Base-by-base conservation (phyloP, 2,113 vertebrate genomes). In the Ceuthmochares aereus region DNA sequence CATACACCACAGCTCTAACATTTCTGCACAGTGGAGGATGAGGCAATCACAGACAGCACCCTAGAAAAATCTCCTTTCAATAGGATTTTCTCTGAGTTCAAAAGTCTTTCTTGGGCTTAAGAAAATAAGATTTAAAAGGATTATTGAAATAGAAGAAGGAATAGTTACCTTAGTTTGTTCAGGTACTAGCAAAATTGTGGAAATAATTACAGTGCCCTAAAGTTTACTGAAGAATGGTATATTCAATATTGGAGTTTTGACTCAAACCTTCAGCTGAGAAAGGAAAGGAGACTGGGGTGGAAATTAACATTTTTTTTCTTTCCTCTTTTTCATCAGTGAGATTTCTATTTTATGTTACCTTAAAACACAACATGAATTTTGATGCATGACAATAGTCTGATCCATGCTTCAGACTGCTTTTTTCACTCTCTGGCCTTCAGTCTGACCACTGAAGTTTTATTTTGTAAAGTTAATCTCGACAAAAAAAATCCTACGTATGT, bases 101-200 rank as follows among this genome's bases (percentile, higher is more conserved):
- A 25, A 88, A 75, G 62, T 82, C 90, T 89, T 87, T 58, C 9
- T 13, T 62, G 17, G 52, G 30, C n/a, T 76, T 75, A 84, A 36
- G 49, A 94, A 96, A 89, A 93, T 34, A 60, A 60, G n/a, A 75
- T 86, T 86, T 86, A 9, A 81, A 92, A 78, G 52, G 40, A 84
- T 96, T 94, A 54, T 21, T 88, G 52, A 84, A 94, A 51, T 7
- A 88, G 32, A 78, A 92, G 64, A 36, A 47, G 36, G 17, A 93
- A 66, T 43, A 40, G 76, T 49, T 86, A 55, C 51, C 26, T 90
- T 66, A 21, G 42, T 56, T 83, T 91, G 25, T 81, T 78, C 52
- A 76, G 30, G 56, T 82, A 69, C 36, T 58, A 7, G 25, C 30
- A 81, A 79, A 92, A 86, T 12, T 16, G 36, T 56, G 21, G 72